Percentiles rank a stretch among this genome's conserved stretches.
Conservation (phyloP, 2,888 invertebrate species). For the Aspidapion aeneum region DNA sequence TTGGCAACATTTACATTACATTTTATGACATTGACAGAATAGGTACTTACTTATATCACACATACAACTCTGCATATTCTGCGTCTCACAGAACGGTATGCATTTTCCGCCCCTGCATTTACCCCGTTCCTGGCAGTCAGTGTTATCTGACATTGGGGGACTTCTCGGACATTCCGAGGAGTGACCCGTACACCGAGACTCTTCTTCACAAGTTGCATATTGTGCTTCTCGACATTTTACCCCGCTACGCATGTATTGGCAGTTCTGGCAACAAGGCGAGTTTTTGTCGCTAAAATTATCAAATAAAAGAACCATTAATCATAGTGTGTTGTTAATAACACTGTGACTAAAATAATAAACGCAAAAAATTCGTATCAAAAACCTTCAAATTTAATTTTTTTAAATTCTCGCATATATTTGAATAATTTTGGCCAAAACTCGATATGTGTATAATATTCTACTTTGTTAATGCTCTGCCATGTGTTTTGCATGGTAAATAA, state of each 20-base stretch:
- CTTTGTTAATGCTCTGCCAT: too few relatives aligned
- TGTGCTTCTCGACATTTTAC: conserved; percentile 89
- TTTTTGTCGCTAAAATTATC: conserved; percentile 77
- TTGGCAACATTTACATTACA: too few relatives aligned
- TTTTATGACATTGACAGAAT: too few relatives aligned
- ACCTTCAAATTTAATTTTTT: too few relatives aligned
- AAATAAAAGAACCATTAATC: conserved; percentile 2
- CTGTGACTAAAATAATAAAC: too few relatives aligned
- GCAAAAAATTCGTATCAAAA: too few relatives aligned
- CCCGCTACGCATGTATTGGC: conserved; percentile 79
- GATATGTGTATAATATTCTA: too few relatives aligned
- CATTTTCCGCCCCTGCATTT: conserved; percentile 90
- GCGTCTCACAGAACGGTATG: conserved; percentile 92
- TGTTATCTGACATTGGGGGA: conserved; percentile 81
- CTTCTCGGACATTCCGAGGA: conserved; percentile 81
- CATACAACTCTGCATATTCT: conserved; percentile 92
- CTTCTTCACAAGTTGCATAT: conserved; percentile 88
- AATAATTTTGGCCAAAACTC: too few relatives aligned
- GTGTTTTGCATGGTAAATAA: too few relatives aligned
- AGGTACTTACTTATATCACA: conserved; percentile 87
- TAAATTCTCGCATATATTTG: too few relatives aligned
- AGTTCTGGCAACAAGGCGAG: conserved; percentile 91
- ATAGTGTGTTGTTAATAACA: too few relatives aligned
- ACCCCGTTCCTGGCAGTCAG: conserved; percentile 87
- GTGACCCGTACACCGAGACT: conserved; percentile 82